Percentiles rank a stretch among this genome's conserved stretches.
Evolutionary conservation across 2,888 invertebrate genomes (phyloP).

Genomic region (Megastigmus dorsalis): DNA sequence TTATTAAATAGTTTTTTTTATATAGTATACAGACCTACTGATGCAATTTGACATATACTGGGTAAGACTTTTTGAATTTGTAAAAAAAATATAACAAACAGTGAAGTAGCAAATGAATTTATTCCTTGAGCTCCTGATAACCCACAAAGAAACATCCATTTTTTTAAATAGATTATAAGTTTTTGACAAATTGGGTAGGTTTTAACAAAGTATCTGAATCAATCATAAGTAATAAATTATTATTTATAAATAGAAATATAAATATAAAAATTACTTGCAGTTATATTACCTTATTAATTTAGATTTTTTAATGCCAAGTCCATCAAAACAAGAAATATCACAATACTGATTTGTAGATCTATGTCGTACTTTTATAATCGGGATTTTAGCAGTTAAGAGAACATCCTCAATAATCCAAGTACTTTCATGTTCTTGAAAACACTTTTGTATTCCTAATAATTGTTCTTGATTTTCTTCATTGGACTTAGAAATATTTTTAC

Average conservation of each 20-base stretch:
- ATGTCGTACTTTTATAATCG: too few relatives aligned
- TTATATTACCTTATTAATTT: conserved; percentile 72
- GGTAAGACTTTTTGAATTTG: conserved; percentile 70
- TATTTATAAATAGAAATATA: too few relatives aligned
- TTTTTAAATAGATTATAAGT: conserved; percentile 77
- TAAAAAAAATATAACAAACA: conserved; percentile 49
- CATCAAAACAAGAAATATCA: too few relatives aligned
- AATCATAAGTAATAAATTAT: conserved; percentile 14
- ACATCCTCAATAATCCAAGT: too few relatives aligned
- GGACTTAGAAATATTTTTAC: too few relatives aligned
- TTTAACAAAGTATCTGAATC: conserved; percentile 69
- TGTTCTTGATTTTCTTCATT: too few relatives aligned
- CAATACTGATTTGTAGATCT: too few relatives aligned
- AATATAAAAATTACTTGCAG: conserved; percentile 56
- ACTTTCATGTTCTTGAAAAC: too few relatives aligned
- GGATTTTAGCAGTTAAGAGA: too few relatives aligned
- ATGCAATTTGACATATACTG: conserved; percentile 70
- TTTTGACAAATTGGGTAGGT: conserved; percentile 74
- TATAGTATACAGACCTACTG: too few relatives aligned
- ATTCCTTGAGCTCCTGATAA: conserved; percentile 65
- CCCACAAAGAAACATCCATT: conserved; percentile 75
- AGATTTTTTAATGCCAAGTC: conserved; percentile 79
- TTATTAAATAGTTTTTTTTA: too few relatives aligned
- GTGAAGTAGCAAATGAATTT: conserved; percentile 74
- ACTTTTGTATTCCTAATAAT: too few relatives aligned